Base-by-base conservation (phyloP, 2,888 invertebrate species). In the Tetheella fluctuosa region DNA sequence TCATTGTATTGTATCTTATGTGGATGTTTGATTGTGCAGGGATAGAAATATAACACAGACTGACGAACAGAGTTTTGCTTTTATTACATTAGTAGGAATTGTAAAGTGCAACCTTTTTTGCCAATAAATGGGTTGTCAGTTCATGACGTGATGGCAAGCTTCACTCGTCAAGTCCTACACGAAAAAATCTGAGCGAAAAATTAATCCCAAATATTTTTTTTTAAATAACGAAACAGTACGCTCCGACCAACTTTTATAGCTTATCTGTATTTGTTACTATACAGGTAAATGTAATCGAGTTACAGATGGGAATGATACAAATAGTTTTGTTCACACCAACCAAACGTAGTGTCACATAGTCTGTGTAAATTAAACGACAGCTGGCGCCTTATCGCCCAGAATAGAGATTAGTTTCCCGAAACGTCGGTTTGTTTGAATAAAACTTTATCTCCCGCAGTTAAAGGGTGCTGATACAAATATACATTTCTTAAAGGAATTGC, bases 331-430 rank as follows among this genome's bases (percentile, higher is more conserved):
- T 64, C 67, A 65, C 66, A 58, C 52, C 59, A 64, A 60, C 48
- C 69, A 64, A 68, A 70, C 65, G 64, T 65, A 59, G 71, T 67
- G 72, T 80, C 81, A 81, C 83, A 84, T 81, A 79, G 73, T 73
- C 72, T 69, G 81, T 82, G 81, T 85, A 86, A 86, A 85, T 83
- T 85, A 81, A 76, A 76, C 79, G 74, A 73, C 85, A 84, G 81
- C 82, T 85, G 85, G 69, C 67, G 67, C 67, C 66, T 68, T 69
- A 65, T 57, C 74, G 79, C 61, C 64, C 67, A 63, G 81, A 84
- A 85, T 83, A 82, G 73, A 77, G 73, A 85, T 85, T 81, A 80
- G 79, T 64, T 60, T 70, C 76, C 71, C 75, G 64, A 74, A 80
- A 73, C 67, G 66, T 59, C 64, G 62, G 74, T 76, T 79, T 76